Evolutionary conservation across 2,113 vertebrate genomes (phyloP).

Genomic region (Aptenodytes forsteri): DNA sequence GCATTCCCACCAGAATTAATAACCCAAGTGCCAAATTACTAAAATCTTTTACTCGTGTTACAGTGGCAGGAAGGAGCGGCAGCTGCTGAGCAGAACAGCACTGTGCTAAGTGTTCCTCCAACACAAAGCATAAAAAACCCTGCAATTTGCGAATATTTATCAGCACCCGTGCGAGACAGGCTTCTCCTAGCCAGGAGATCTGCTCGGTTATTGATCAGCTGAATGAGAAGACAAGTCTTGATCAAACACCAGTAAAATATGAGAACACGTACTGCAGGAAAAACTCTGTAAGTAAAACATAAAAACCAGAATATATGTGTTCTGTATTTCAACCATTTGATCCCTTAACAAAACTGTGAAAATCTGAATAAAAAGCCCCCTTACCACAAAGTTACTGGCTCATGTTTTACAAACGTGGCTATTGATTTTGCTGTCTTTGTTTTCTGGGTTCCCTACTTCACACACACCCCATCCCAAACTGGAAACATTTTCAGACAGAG

Average conservation of each 20-base stretch:
- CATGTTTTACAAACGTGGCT: background rate
- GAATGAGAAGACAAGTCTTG: fast-evolving
- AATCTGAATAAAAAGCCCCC: background rate
- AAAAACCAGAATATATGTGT: fast-evolving
- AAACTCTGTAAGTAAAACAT: background rate
- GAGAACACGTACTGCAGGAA: background rate
- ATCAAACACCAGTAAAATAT: background rate
- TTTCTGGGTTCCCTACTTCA: background rate
- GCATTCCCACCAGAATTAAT: background rate
- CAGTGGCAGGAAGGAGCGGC: background rate
- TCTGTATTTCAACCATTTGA: background rate
- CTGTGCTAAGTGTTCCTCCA: background rate
- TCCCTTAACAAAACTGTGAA: background rate
- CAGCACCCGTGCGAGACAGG: fast-evolving
- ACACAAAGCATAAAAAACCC: background rate
- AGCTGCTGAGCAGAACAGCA: background rate
- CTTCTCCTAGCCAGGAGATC: background rate
- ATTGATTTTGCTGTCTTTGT: background rate
- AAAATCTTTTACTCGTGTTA: background rate
- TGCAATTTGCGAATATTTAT: background rate
- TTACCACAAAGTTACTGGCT: background rate
- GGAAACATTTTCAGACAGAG: background rate
- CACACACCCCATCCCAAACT: background rate
- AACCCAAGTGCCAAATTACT: background rate
- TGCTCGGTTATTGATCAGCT: background rate